Conservation (phyloP, 1,140 invertebrate species). For the Penaeus chinensis region DNA sequence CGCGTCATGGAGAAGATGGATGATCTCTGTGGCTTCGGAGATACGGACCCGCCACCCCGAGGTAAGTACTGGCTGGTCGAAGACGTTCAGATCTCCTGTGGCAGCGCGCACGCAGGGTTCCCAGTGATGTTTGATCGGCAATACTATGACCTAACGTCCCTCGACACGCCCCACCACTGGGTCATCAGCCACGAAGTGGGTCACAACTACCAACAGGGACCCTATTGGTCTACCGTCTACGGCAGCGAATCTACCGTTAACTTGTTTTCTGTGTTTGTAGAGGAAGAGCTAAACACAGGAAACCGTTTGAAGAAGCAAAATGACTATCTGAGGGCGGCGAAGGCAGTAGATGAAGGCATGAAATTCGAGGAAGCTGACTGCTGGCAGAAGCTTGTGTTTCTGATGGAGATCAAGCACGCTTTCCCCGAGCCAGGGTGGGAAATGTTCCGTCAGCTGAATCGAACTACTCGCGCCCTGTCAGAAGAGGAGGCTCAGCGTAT, state of each 20-base stretch:
- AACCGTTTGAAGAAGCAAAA: slow-evolving; percentile 37
- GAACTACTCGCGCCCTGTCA: not conserved
- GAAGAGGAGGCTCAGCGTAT: not conserved
- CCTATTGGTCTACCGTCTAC: slow-evolving; percentile 32
- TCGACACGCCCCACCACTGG: too few relatives aligned
- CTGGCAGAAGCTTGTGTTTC: slow-evolving; percentile 35
- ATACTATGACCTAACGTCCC: too few relatives aligned
- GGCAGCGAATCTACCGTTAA: slow-evolving; percentile 41
- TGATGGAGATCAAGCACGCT: slow-evolving; percentile 43
- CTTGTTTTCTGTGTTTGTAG: slow-evolving; percentile 35
- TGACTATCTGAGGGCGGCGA: not conserved
- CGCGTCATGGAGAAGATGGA: slow-evolving; percentile 19
- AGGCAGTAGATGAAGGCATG: slow-evolving; percentile 26
- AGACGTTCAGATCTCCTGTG: slow-evolving; percentile 32
- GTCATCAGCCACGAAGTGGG: too few relatives aligned
- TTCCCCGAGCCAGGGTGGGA: slow-evolving; percentile 31
- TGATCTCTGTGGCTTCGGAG: slow-evolving; percentile 17
- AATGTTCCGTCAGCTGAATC: slow-evolving; percentile 23
- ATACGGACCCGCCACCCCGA: slow-evolving; percentile 23
- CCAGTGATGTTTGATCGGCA: too few relatives aligned
- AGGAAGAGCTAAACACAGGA: slow-evolving; percentile 20
- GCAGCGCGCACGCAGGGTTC: slow-evolving; percentile 23
- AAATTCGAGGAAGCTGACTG: slow-evolving; percentile 15
- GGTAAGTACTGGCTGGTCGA: slow-evolving; percentile 45
- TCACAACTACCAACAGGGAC: too few relatives aligned